Evolutionary conservation across 2,797 vertebrate species (phyloP).

Genomic region (Decapterus maruadsi): DNA sequence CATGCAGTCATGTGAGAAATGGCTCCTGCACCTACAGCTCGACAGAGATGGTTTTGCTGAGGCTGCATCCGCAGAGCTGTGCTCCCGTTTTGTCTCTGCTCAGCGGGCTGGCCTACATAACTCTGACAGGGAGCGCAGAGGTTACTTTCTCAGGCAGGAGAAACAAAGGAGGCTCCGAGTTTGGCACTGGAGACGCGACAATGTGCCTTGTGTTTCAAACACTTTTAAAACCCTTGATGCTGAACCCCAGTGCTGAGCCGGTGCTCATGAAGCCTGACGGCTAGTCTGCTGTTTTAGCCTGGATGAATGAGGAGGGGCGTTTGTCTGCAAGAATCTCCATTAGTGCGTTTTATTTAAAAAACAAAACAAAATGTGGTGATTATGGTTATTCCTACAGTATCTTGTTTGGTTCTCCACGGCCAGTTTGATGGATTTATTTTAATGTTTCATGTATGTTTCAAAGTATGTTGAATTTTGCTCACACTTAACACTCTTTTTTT

Average conservation of each 20-base stretch:
- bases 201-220: conserved; percentile 65
- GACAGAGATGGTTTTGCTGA: conserved; percentile 63
- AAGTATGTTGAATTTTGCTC: background rate
- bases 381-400: background rate
- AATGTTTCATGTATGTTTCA: background rate
- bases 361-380: background rate
- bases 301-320: conserved; percentile 2
- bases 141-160: conserved; percentile 64
- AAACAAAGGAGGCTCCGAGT: conserved; percentile 44
- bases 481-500: background rate
- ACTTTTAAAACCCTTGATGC: conserved; percentile 28
- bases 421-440: background rate
- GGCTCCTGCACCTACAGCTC: conserved; percentile 39
- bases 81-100: conserved; percentile 63
- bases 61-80: conserved; percentile 44
- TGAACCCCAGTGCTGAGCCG: conserved; percentile 22
- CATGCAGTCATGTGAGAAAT: conserved; percentile 33
- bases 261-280: background rate
- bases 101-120: conserved; percentile 71
- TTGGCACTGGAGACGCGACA: conserved; percentile 41
- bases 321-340: background rate
- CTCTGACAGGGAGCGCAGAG: conserved; percentile 57
- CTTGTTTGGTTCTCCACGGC: background rate
- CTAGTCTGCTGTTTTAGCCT: background rate
- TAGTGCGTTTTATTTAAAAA: background rate